phyloP scores from a whole-genome alignment of 2,888 invertebrate genomes.

The Euplexia lucipara region DNA sequence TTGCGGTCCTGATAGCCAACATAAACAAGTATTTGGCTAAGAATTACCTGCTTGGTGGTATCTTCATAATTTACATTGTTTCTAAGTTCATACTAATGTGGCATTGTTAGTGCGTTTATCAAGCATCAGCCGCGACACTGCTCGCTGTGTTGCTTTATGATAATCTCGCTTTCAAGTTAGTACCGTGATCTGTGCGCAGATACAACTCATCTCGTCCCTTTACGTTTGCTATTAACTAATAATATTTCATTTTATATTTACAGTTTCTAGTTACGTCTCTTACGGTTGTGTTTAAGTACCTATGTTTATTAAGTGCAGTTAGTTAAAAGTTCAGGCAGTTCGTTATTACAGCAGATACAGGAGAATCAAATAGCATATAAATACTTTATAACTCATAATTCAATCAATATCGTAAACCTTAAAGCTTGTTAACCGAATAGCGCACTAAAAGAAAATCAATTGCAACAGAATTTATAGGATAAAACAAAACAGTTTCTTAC shows the following conservation, averaged over 20 bases:
- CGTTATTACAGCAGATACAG: background rate
- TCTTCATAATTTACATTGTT: slow-evolving; percentile 68
- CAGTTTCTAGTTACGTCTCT: slow-evolving; percentile 39
- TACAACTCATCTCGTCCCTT: slow-evolving; percentile 70
- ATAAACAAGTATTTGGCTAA: slow-evolving; percentile 51
- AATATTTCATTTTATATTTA: slow-evolving; percentile 55
- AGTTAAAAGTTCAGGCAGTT: slow-evolving; percentile 3
- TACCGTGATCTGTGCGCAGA: slow-evolving; percentile 65
- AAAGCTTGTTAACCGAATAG: background rate
- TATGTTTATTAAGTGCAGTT: slow-evolving; percentile 17
- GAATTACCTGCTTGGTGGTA: slow-evolving; percentile 47
- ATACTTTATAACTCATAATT: slow-evolving; percentile 12
- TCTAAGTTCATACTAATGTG: slow-evolving; percentile 66
- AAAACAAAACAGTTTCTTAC: background rate
- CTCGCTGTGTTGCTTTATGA: slow-evolving; percentile 66
- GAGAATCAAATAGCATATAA: slow-evolving; percentile 12
- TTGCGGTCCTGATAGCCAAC: slow-evolving; percentile 42
- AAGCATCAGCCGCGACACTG: slow-evolving; percentile 64
- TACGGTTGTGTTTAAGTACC: slow-evolving; percentile 18
- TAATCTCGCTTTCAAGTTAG: slow-evolving; percentile 68
- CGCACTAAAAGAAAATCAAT: background rate
- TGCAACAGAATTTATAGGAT: background rate
- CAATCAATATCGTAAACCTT: background rate
- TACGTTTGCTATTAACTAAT: slow-evolving; percentile 68
- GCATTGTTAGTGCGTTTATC: slow-evolving; percentile 68